Percentiles rank a stretch among this genome's conserved stretches.
phyloP scores from a whole-genome alignment of 2,888 invertebrate genomes.

The Eupithecia vulgata region DNA sequence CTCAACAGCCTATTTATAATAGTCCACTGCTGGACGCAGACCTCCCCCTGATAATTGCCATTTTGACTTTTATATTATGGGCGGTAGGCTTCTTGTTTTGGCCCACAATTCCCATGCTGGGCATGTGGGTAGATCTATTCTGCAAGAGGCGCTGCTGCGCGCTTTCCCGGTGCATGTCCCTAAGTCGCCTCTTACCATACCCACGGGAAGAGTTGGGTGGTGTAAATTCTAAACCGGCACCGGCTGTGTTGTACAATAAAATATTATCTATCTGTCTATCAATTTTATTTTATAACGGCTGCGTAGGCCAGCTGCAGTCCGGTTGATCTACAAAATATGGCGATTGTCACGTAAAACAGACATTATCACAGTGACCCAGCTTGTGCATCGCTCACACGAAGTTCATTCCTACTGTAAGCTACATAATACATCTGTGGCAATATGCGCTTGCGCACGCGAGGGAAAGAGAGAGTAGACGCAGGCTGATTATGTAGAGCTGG shows the following conservation, averaged over 20 bases:
- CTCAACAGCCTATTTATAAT: too few species aligned
- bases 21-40: too few species aligned
- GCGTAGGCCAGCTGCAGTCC: conserved; percentile 8
- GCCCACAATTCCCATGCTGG: too few species aligned
- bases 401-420: conserved; percentile 27
- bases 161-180: too few species aligned
- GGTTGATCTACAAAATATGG: conserved; percentile 20
- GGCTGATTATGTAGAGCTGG: background rate
- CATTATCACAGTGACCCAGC: conserved; percentile 37
- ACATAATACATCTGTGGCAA: conserved; percentile 20
- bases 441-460: conserved; percentile 31
- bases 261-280: background rate
- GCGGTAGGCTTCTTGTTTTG: too few species aligned
- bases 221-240: too few species aligned
- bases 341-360: conserved; percentile 30
- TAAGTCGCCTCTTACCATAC: too few species aligned
- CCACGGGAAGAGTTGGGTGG: too few species aligned
- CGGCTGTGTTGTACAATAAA: background rate
- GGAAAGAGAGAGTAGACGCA: conserved; percentile 33
- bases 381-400: conserved; percentile 37
- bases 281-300: background rate
- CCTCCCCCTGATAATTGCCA: too few species aligned
- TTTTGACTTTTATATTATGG: too few species aligned
- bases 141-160: too few species aligned
- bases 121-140: too few species aligned